A percentile compares a stretch with the other conserved stretches of the same genome.
phyloP scores from a whole-genome alignment of 2,113 vertebrate genomes.

The Protobothrops flavoviridis region DNA sequence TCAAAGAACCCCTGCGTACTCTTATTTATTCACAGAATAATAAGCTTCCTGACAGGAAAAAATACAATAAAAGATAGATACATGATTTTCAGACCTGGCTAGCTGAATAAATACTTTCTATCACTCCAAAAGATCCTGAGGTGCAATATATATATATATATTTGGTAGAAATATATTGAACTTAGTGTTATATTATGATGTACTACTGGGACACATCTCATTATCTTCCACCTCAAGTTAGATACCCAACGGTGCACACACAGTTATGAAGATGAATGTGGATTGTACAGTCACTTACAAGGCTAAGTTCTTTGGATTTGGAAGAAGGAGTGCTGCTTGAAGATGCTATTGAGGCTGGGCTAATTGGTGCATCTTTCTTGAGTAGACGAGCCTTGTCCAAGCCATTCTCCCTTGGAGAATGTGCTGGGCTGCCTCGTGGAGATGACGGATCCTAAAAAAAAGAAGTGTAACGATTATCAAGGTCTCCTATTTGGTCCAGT shows the following conservation, averaged over 20 bases:
- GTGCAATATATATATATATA: constrained; percentile 18
- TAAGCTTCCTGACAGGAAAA: constrained; percentile 47
- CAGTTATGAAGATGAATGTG: neutral
- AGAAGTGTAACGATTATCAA: constrained; percentile 27
- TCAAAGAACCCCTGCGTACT: constrained; percentile 44
- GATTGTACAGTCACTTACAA: constrained; percentile 78
- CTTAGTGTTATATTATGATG: constrained; percentile 10
- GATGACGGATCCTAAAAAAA: constrained; percentile 89
- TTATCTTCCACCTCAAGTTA: constrained; percentile 2
- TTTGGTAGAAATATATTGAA: constrained; percentile 12
- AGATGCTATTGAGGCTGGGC: constrained; percentile 94
- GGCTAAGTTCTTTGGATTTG: constrained; percentile 98
- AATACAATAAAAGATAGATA: constrained; percentile 42
- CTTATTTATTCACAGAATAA: constrained; percentile 59
- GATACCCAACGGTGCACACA: neutral
- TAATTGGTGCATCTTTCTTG: constrained; percentile 97
- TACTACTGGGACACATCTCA: neutral
- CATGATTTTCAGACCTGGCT: constrained; percentile 39
- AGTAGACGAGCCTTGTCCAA: constrained; percentile 92
- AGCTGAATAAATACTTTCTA: constrained; percentile 37
- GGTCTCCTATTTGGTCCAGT: neutral
- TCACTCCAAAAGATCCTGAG: constrained; percentile 16
- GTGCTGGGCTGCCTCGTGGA: constrained; percentile 90
- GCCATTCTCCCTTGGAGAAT: constrained; percentile 95
- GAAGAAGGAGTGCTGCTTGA: constrained; percentile 98